Evolutionary conservation across 2,797 vertebrate species (phyloP).

Genomic region (Gymnoscopelus microlampas): DNA sequence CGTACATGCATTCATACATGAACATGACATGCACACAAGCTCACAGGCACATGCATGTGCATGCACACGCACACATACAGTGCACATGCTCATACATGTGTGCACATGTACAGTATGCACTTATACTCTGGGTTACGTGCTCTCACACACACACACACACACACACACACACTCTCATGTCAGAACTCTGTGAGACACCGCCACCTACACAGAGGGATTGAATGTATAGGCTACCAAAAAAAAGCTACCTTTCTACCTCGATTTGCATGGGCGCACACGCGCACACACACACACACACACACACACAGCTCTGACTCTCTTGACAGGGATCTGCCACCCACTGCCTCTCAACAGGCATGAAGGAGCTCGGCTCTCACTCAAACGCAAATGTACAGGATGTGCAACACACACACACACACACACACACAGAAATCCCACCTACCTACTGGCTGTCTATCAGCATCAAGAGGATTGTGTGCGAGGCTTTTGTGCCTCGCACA

Average conservation of each 20-base stretch:
- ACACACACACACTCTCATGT: no score
- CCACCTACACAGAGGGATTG: slow-evolving; percentile 60
- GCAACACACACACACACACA: slow-evolving; percentile 59
- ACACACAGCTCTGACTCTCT: slow-evolving; percentile 62
- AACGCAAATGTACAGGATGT: slow-evolving; percentile 48
- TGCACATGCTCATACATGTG: no score
- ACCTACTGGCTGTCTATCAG: slow-evolving; percentile 72
- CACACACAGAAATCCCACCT: slow-evolving; percentile 72
- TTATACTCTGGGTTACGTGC: background rate
- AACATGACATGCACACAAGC: background rate
- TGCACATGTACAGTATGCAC: no score
- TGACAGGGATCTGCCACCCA: slow-evolving; percentile 79
- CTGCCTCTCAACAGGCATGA: slow-evolving; percentile 73
- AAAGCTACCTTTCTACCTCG: slow-evolving; percentile 43
- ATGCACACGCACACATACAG: no score
- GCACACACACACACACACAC: background rate
- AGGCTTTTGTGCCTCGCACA: slow-evolving; percentile 3
- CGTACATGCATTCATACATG: background rate
- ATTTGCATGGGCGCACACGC: background rate
- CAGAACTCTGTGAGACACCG: slow-evolving; percentile 52
- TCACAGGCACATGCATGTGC: background rate
- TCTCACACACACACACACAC: background rate
- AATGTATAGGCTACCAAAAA: slow-evolving; percentile 57
- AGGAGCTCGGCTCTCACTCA: slow-evolving; percentile 66
- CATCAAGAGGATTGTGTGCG: slow-evolving; percentile 35